Conservation (phyloP, 2,797 vertebrate species). For the Cyclopterus lumpus region DNA sequence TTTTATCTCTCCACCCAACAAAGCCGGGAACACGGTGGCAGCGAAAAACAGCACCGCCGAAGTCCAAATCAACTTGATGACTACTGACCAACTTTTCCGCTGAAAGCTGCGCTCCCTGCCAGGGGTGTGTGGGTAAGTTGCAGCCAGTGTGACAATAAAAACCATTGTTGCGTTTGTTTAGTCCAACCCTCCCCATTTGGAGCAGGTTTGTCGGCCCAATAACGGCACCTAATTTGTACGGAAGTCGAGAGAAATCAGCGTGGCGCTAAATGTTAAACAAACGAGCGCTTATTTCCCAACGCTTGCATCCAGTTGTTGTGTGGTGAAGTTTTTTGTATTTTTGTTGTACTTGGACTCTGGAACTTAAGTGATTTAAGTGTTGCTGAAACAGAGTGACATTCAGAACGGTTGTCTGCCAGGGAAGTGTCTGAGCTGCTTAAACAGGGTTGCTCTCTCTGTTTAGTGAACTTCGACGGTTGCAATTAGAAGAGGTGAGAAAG, state of each 20-base stretch:
- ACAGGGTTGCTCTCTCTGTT: conserved; percentile 15
- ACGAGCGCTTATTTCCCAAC: conserved; percentile 30
- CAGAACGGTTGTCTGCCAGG: conserved; percentile 44
- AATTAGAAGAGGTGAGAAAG: conserved; percentile 53
- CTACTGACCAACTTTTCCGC: conserved; percentile 68
- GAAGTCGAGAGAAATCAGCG: conserved; percentile 63
- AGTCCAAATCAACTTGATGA: conserved; percentile 66
- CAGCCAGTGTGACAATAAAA: conserved; percentile 76
- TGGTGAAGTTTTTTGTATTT: conserved; percentile 21
- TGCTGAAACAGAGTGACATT: conserved; percentile 59
- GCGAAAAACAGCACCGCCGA: conserved; percentile 47
- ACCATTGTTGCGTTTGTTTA: conserved; percentile 78
- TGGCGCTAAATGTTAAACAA: conserved; percentile 38
- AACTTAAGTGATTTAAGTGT: conserved; percentile 52
- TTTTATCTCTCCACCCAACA: conserved; percentile 53
- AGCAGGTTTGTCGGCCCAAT: conserved; percentile 56
- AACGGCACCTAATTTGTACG: conserved; percentile 72
- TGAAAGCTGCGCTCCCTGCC: conserved; percentile 57
- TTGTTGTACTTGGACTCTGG: conserved; percentile 35
- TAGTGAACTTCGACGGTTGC: neutral
- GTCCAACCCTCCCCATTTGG: conserved; percentile 49
- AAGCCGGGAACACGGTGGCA: conserved; percentile 44
- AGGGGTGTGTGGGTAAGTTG: conserved; percentile 65
- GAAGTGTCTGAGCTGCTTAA: conserved; percentile 55
- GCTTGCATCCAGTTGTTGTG: conserved; percentile 53